phyloP scores from a whole-genome alignment of 2,888 invertebrate species.

The Beris morrisii region DNA sequence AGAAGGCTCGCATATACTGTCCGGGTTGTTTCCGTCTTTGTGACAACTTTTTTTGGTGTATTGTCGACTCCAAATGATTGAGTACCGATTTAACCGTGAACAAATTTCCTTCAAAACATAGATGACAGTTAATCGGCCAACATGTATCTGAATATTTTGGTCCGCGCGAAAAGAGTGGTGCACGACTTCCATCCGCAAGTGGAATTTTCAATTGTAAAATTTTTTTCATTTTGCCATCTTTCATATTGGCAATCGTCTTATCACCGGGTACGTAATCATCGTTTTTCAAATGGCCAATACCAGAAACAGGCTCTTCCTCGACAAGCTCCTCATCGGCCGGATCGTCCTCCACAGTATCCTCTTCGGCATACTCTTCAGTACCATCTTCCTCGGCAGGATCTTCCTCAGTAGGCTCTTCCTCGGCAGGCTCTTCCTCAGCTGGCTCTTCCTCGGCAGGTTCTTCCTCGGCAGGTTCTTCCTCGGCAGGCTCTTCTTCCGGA shows the following conservation, averaged over 20 bases:
- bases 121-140: slow-evolving; percentile 39
- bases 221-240: not conserved
- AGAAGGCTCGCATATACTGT: slow-evolving; percentile 31
- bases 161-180: slow-evolving; percentile 34
- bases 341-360: not conserved
- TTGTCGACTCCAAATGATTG: slow-evolving; percentile 28
- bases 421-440: slow-evolving; percentile 18
- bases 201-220: slow-evolving; percentile 20
- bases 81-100: slow-evolving; percentile 26
- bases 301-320: too few species aligned
- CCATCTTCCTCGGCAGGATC: not conserved
- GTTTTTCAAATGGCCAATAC: not conserved
- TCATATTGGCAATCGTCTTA: not conserved
- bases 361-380: not conserved
- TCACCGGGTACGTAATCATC: not conserved
- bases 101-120: slow-evolving; percentile 34
- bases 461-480: slow-evolving; percentile 1
- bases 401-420: slow-evolving; percentile 4
- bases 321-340: not conserved
- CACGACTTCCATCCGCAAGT: slow-evolving; percentile 27
- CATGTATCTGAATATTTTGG: slow-evolving; percentile 36
- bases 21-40: slow-evolving; percentile 19
- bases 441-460: slow-evolving; percentile 15
- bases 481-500: slow-evolving; percentile 1
- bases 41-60: slow-evolving; percentile 24